These are phyloP conservation scores for Drosophila miranda DNA, from an alignment of 1,140 invertebrate genomes.

Conservation along the genomic window DNA sequence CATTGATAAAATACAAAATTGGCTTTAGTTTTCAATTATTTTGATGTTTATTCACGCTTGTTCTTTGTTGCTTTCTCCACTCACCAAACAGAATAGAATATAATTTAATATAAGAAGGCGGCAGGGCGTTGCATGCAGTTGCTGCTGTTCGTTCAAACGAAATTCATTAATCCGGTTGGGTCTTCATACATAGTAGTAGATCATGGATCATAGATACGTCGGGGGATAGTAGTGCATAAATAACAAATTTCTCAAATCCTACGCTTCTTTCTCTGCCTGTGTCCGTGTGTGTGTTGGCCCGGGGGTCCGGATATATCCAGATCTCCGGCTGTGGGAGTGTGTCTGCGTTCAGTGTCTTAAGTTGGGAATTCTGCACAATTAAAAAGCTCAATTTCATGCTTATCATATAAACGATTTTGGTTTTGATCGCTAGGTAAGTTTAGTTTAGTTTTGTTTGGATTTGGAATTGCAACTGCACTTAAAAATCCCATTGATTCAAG, in stretches of 20 bases:
- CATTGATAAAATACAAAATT: too few relatives aligned
- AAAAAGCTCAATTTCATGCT: slow-evolving; percentile 75
- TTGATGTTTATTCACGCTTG: slow-evolving; percentile 57
- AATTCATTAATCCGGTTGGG: too few relatives aligned
- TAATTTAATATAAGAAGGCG: slow-evolving; percentile 18
- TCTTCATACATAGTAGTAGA: too few relatives aligned
- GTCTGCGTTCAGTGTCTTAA: slow-evolving; percentile 29
- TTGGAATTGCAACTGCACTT: slow-evolving; percentile 36
- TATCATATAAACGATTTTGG: slow-evolving; percentile 68
- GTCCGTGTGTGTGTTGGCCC: background rate
- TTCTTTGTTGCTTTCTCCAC: slow-evolving; percentile 54
- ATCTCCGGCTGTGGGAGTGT: background rate
- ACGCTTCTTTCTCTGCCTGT: slow-evolving; percentile 22
- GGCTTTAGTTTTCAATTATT: slow-evolving; percentile 44
- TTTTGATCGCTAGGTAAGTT: slow-evolving; percentile 65
- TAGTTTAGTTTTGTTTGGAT: slow-evolving; percentile 26
- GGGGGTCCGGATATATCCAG: too few relatives aligned
- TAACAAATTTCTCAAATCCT: slow-evolving; percentile 41
- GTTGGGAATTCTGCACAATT: slow-evolving; percentile 61
- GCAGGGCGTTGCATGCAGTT: slow-evolving; percentile 4
- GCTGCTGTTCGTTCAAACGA: too few relatives aligned
- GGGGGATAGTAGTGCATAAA: slow-evolving; percentile 19
- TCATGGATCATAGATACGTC: background rate
- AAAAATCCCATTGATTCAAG: slow-evolving; percentile 37
- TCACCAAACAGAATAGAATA: slow-evolving; percentile 37